Conservation (phyloP, 2,888 invertebrate genomes). For the Leucoptera coffeella region DNA sequence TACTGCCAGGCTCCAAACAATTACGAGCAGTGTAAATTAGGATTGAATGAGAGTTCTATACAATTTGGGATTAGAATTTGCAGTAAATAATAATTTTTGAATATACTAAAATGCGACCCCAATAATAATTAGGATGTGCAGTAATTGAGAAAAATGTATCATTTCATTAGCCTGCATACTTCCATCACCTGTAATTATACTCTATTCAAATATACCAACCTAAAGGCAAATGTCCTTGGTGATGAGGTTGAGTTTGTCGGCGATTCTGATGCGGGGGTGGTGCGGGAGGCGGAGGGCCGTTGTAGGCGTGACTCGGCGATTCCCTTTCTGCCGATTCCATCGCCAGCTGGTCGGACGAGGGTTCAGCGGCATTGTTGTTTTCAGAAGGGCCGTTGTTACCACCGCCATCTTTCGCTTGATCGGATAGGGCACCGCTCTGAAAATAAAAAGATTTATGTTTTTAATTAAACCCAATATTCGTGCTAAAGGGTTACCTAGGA, state of each 20-base stretch:
- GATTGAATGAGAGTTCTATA: too few species aligned
- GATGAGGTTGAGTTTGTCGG: conserved; percentile 63
- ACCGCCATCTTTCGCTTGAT: conserved; percentile 42
- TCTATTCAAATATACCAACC: conserved; percentile 16
- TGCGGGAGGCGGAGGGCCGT: conserved; percentile 47
- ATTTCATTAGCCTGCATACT: too few species aligned
- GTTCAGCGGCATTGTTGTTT: conserved; percentile 49
- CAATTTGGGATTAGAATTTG: too few species aligned
- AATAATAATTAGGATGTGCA: too few species aligned
- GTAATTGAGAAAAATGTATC: too few species aligned
- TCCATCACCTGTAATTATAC: too few species aligned
- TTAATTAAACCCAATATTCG: conserved; percentile 1
- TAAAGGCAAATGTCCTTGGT: conserved; percentile 51
- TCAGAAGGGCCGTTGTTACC: conserved; percentile 50
- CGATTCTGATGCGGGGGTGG: conserved; percentile 64
- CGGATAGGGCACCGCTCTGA: conserved; percentile 34
- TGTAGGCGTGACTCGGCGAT: conserved; percentile 42
- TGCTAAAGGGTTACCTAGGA: too few species aligned
- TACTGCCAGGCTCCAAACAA: too few species aligned
- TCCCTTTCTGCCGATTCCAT: conserved; percentile 66
- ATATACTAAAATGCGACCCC: too few species aligned
- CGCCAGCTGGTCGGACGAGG: conserved; percentile 62
- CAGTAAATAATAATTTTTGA: too few species aligned
- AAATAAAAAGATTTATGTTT: conserved; percentile 8
- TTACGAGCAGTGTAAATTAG: too few species aligned